Conservation (phyloP, 2,888 invertebrate genomes). For the Eurois occulta region DNA sequence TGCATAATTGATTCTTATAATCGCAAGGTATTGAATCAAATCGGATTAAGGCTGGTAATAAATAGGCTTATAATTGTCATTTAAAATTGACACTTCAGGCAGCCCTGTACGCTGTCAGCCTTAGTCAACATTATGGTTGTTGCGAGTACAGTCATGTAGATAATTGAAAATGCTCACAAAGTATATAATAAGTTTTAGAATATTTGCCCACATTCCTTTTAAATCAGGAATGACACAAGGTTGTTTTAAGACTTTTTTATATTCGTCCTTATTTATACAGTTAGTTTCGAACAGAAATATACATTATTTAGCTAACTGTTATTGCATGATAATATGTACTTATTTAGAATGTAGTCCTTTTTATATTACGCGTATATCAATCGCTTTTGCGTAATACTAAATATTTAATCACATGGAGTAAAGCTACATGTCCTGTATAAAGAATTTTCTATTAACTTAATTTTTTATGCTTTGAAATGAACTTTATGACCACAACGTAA, state of each 20-base stretch:
- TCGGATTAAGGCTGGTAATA: no score
- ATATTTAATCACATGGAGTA: slow-evolving; percentile 11
- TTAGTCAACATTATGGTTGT: neutral
- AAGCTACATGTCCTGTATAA: slow-evolving; percentile 1
- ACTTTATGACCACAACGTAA: neutral
- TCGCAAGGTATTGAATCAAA: no score
- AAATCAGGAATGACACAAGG: slow-evolving; percentile 57
- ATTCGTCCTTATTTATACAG: slow-evolving; percentile 56
- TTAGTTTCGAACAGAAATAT: slow-evolving; percentile 24
- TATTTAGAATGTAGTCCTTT: slow-evolving; percentile 29
- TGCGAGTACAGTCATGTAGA: slow-evolving; percentile 49
- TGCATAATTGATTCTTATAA: slow-evolving; percentile 41
- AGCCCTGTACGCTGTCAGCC: neutral
- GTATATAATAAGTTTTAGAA: slow-evolving; percentile 61
- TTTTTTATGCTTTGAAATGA: slow-evolving; percentile 12
- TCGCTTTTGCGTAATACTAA: slow-evolving; percentile 29
- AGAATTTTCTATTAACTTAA: slow-evolving; percentile 5
- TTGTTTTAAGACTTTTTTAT: slow-evolving; percentile 59
- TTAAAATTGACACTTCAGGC: neutral
- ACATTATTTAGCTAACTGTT: slow-evolving; percentile 30
- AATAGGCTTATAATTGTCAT: neutral
- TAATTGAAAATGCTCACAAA: slow-evolving; percentile 69
- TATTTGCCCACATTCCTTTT: slow-evolving; percentile 67
- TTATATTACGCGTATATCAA: slow-evolving; percentile 30
- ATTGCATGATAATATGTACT: slow-evolving; percentile 41